phyloP scores from a whole-genome alignment of 30 jellyfish, hydroid and myxozoan species.

The Clytia hemisphaerica region DNA sequence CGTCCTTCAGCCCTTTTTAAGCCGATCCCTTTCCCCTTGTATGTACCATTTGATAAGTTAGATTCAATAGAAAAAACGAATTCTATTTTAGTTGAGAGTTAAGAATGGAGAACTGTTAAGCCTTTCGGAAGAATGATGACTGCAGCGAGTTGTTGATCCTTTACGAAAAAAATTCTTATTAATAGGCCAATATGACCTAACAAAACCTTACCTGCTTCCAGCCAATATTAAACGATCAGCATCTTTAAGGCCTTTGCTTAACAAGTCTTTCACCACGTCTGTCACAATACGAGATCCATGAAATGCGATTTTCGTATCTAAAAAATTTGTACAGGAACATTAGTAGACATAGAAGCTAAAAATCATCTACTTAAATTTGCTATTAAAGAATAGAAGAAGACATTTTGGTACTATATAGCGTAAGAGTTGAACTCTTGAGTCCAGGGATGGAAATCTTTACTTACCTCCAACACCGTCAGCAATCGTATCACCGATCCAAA shows the following conservation, averaged over 20 bases:
- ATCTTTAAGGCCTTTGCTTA: slow-evolving; percentile 38
- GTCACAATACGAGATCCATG: slow-evolving; percentile 42
- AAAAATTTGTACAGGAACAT: neutral
- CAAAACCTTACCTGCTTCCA: slow-evolving; percentile 80
- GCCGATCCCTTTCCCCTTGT: too few relatives aligned
- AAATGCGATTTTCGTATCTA: slow-evolving; percentile 5
- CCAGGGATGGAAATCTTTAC: slow-evolving; percentile 49
- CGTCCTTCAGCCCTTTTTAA: too few relatives aligned
- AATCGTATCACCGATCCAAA: slow-evolving; percentile 84
- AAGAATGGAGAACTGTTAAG: too few relatives aligned
- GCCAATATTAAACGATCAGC: slow-evolving; percentile 59
- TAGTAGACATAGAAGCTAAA: neutral
- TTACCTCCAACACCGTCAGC: slow-evolving; percentile 36
- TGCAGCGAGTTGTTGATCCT: neutral
- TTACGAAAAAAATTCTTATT: neutral
- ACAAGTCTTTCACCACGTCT: slow-evolving; percentile 48
- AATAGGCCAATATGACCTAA: too few relatives aligned
- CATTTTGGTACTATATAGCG: too few relatives aligned
- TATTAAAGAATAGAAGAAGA: too few relatives aligned
- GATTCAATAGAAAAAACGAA: too few relatives aligned
- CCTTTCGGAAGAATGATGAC: neutral
- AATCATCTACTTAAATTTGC: neutral
- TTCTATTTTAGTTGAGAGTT: too few relatives aligned
- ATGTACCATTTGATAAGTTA: too few relatives aligned
- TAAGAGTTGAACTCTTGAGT: too few relatives aligned